Conservation (phyloP, 1,140 invertebrate genomes). For the Catajapyx aquilonaris region DNA sequence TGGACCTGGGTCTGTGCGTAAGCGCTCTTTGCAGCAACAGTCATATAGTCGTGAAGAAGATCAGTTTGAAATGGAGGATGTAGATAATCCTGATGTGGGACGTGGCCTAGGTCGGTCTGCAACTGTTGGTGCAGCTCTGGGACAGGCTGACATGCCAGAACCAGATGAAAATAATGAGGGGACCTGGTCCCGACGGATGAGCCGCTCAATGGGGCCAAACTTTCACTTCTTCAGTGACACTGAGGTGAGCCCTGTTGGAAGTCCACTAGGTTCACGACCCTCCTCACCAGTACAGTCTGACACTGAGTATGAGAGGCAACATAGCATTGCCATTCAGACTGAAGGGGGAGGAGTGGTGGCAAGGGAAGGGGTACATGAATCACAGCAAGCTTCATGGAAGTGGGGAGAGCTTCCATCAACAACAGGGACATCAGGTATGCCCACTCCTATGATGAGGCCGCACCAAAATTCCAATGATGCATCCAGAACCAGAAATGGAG, state of each 20-base stretch:
- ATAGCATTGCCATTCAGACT: conserved; percentile 5
- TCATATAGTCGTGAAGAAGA: no score
- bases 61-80: no score
- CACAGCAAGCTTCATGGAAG: conserved; percentile 57
- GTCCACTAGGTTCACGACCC: conserved; percentile 41
- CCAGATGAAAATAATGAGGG: conserved; percentile 13
- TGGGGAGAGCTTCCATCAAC: conserved; percentile 83
- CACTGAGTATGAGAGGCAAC: conserved; percentile 56
- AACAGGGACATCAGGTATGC: conserved; percentile 9
- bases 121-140: no score
- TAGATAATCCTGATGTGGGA: no score
- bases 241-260: conserved; percentile 35
- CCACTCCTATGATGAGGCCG: not conserved
- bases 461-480: not conserved
- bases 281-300: conserved; percentile 76
- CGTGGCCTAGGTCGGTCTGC: no score
- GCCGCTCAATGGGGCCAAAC: conserved; percentile 27
- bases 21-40: no score
- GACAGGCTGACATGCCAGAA: no score
- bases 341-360: conserved; percentile 9
- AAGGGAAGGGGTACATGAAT: conserved; percentile 24
- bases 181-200: conserved; percentile 10
- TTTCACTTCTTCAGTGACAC: conserved; percentile 83
- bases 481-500: conserved; percentile 5
- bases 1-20: no score